phyloP scores from a whole-genome alignment of 2,113 vertebrate genomes.

The Leiothrix lutea region DNA sequence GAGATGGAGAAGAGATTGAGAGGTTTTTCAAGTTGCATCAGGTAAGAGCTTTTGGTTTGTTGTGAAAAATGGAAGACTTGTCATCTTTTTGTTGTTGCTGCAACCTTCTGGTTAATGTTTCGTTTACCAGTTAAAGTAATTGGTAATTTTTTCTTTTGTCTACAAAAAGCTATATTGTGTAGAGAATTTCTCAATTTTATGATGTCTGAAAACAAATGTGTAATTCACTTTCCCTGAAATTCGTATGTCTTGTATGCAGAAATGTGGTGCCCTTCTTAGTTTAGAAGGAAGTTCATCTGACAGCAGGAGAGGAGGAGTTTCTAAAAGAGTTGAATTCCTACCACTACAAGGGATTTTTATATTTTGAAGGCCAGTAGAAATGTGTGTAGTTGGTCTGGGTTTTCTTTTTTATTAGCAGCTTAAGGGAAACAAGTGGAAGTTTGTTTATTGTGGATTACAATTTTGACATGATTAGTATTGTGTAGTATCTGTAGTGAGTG shows the following conservation, averaged over 20 bases:
- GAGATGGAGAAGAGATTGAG: slow-evolving; percentile 94
- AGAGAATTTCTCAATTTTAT: not conserved
- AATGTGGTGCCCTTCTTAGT: not conserved
- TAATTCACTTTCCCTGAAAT: not conserved
- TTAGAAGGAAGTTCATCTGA: not conserved
- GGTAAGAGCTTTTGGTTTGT: slow-evolving; percentile 67
- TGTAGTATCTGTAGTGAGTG: not conserved
- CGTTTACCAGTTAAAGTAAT: not conserved
- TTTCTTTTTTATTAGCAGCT: not conserved
- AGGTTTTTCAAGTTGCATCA: slow-evolving; percentile 96
- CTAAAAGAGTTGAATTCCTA: not conserved
- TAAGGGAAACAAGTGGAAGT: not conserved
- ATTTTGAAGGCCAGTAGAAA: not conserved
- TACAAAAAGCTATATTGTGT: not conserved
- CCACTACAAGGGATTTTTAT: not conserved
- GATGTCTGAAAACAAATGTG: not conserved
- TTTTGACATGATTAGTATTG: not conserved
- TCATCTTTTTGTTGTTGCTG: not conserved
- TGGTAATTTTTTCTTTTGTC: not conserved
- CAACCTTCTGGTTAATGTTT: not conserved
- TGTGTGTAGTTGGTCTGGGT: not conserved
- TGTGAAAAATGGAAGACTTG: not conserved
- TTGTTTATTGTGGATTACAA: not conserved
- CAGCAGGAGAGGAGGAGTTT: not conserved
- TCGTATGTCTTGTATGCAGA: fast-evolving